Evolutionary conservation across 2,888 invertebrate species (phyloP).

Genomic region (Epinotia demarniana): DNA sequence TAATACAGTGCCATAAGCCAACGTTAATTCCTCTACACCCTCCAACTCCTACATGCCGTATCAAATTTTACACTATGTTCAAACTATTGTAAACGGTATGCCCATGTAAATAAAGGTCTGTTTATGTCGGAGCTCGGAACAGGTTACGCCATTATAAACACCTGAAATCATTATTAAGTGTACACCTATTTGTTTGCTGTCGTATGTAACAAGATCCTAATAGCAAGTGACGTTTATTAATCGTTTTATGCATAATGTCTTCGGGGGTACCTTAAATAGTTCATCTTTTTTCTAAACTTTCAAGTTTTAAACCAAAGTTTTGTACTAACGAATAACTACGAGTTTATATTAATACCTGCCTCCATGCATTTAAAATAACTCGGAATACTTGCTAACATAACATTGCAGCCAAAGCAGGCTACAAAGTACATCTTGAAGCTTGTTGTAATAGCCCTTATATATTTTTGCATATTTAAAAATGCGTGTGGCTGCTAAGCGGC

Average conservation of each 20-base stretch:
- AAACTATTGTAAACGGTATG: slow-evolving; percentile 55
- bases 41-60: slow-evolving; percentile 76
- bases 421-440: too few relatives aligned
- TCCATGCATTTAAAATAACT: too few relatives aligned
- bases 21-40: slow-evolving; percentile 75
- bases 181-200: slow-evolving; percentile 83
- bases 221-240: slow-evolving; percentile 79
- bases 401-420: too few relatives aligned
- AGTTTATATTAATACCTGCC: too few relatives aligned
- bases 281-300: too few relatives aligned
- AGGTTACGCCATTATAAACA: slow-evolving; percentile 61
- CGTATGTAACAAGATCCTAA: slow-evolving; percentile 80
- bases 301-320: too few relatives aligned
- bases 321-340: too few relatives aligned
- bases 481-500: too few relatives aligned
- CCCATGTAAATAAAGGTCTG: slow-evolving; percentile 48
- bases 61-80: slow-evolving; percentile 72
- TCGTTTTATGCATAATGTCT: slow-evolving; percentile 57
- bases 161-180: slow-evolving; percentile 79
- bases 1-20: slow-evolving; percentile 84
- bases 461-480: too few relatives aligned
- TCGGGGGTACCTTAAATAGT: slow-evolving; percentile 8
- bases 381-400: too few relatives aligned
- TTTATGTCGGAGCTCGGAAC: slow-evolving; percentile 40
- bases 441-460: too few relatives aligned